Evolutionary conservation across 1,140 invertebrate genomes (phyloP), one percentile per base, ranked within the genome.

Genomic region (Caenorhabditis remanei): DNA sequence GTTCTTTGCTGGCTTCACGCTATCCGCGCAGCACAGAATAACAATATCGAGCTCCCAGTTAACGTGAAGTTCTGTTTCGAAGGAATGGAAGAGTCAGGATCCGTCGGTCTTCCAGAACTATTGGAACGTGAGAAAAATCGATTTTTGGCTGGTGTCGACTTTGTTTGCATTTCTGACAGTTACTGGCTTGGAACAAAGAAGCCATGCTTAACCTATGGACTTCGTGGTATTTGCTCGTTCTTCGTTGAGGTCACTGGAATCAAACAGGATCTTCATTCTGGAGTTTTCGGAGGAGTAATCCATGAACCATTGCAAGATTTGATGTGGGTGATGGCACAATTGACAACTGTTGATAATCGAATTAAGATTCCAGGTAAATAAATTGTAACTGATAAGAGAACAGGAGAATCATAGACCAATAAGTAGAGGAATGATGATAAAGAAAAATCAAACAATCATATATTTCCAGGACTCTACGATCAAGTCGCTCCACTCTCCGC

Each of bases 41-140:
- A 95, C 87, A 94, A 94, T 8, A 91, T 93, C 71, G 94, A 95
- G 86, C 92, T 99, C 63, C 97, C 98, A 40, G 95, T 99, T 0
- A 99, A 99, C 93, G 91, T 99, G 0, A 99, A 98, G 95, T 99
- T 99, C 94, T 95, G 96, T 24, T 97, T 99, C 93, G 98, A 99
- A 94, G 97, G 96, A 71, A 99, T 99, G 98, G 98, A 99, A 94
- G 98, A 99, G 93, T 96, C 95, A 91, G 97, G 98, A 11, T 98
- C 97, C 87, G 96, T 97, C 93, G 98, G 98, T 41, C 93, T 99
- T 13, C 97, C 99, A 93, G 96, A 96, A 7, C 93, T 98, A n/a
- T 93, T 99, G 2, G 93, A 95, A 88, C 92, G 95, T 7, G 94
- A 94, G 88, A 97, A 97, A 93, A 94, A 95, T 84, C 94, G 93